These are phyloP conservation scores for Gonatopus flavifemur DNA, from an alignment of 1,140 invertebrate genomes.

Conservation along the genomic window DNA sequence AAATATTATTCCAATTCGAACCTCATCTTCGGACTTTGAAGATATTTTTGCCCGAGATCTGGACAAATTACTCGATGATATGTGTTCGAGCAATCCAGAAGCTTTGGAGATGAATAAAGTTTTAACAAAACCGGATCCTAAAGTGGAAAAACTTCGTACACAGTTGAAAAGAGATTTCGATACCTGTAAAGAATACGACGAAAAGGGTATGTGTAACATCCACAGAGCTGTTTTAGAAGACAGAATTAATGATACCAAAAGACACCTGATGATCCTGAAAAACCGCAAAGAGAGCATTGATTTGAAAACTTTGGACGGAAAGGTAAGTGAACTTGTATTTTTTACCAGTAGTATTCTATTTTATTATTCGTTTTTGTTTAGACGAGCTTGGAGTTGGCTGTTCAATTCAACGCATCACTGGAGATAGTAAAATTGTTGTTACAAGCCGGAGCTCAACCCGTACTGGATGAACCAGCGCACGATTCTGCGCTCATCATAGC, in stretches of 20 bases:
- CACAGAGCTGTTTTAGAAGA: conserved; percentile 36
- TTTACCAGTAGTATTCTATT: not conserved
- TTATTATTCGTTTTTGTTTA: conserved; percentile 19
- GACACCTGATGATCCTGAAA: conserved; percentile 31
- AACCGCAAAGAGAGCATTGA: conserved; percentile 28
- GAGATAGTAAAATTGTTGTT: conserved; percentile 33
- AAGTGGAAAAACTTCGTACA: conserved; percentile 10
- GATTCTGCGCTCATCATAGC: conserved; percentile 40
- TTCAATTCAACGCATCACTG: conserved; percentile 19
- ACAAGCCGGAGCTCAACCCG: conserved; percentile 32
- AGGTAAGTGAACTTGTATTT: conserved; percentile 22
- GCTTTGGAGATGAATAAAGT: conserved; percentile 5
- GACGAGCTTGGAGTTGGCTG: conserved; percentile 41
- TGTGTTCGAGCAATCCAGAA: conserved; percentile 1
- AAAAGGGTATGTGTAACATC: conserved; percentile 36
- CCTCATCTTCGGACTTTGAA: too few species aligned
- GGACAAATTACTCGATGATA: conserved; percentile 11
- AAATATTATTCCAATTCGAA: too few species aligned
- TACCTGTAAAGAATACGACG: conserved; percentile 21
- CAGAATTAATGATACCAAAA: conserved; percentile 24
- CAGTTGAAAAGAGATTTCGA: conserved; percentile 31
- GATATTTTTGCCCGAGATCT: too few species aligned
- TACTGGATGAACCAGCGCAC: conserved; percentile 12
- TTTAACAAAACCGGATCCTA: conserved; percentile 6
- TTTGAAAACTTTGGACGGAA: conserved; percentile 18